These are phyloP conservation scores for Hypomesus transpacificus DNA, from an alignment of 2,113 vertebrate genomes.

Conservation along the genomic window DNA sequence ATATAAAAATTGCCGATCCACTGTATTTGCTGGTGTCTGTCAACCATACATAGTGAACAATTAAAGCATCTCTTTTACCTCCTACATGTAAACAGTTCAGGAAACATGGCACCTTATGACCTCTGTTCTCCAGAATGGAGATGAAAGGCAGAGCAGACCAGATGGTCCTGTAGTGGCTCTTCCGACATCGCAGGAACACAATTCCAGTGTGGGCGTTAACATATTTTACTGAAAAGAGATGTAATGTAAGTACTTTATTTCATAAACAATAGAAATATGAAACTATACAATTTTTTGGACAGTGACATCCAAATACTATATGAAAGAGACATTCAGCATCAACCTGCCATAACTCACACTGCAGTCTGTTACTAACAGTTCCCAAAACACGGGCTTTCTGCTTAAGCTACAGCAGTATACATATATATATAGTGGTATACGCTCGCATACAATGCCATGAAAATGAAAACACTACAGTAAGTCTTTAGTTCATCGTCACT, in stretches of 20 bases:
- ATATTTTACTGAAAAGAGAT: conserved; percentile 80
- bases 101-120: conserved; percentile 75
- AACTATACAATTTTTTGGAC: not conserved
- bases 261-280: not conserved
- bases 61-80: conserved; percentile 68
- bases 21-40: not conserved
- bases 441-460: no score
- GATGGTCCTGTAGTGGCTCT: conserved; percentile 77
- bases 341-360: no score
- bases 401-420: no score
- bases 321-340: no score
- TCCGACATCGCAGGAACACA: conserved; percentile 85
- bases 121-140: conserved; percentile 72
- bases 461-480: not conserved
- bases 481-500: not conserved
- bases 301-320: no score
- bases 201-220: conserved; percentile 89
- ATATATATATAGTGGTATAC: no score
- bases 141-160: conserved; percentile 91
- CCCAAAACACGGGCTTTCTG: no score
- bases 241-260: no score
- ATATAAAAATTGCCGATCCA: not conserved
- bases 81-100: conserved; percentile 87
- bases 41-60: not conserved
- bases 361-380: no score